Evolutionary conservation across 2,888 invertebrate genomes (phyloP).

Genomic region (Spatulosminthurus flaviceps): DNA sequence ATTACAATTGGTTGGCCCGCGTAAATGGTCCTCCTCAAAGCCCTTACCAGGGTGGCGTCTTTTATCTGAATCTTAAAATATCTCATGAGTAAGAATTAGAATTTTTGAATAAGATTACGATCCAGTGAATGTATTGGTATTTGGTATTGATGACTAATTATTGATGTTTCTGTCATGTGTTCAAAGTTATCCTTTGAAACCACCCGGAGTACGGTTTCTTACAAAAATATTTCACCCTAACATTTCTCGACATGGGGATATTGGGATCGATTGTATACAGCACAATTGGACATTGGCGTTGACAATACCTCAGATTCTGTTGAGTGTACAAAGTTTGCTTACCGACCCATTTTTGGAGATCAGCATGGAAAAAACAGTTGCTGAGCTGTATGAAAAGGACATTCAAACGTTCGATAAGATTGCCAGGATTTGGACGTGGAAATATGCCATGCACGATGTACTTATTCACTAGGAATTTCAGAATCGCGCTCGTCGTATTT

Average conservation of each 20-base stretch:
- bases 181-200: slow-evolving; percentile 87
- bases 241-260: slow-evolving; percentile 92
- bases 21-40: slow-evolving; percentile 91
- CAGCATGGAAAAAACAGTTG: slow-evolving; percentile 89
- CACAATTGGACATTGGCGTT: slow-evolving; percentile 96
- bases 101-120: slow-evolving; percentile 50
- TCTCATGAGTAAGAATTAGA: slow-evolving; percentile 74
- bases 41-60: slow-evolving; percentile 93
- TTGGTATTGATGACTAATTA: no score
- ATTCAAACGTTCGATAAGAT: slow-evolving; percentile 79
- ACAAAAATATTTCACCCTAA: slow-evolving; percentile 95
- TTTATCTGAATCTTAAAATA: slow-evolving; percentile 89
- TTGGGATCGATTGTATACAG: slow-evolving; percentile 93
- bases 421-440: slow-evolving; percentile 89
- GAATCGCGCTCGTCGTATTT: background rate
- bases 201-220: slow-evolving; percentile 89
- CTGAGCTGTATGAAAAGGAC: slow-evolving; percentile 79
- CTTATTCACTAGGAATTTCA: slow-evolving; percentile 65
- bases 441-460: slow-evolving; percentile 84
- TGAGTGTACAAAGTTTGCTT: slow-evolving; percentile 86
- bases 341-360: slow-evolving; percentile 86
- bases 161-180: no score
- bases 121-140: no score
- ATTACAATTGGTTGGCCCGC: slow-evolving; percentile 93
- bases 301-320: slow-evolving; percentile 87